Percentiles rank a stretch among this genome's conserved stretches.
Conservation (phyloP, 64 coral and sea anemone species). For the Montipora efflorescens region DNA sequence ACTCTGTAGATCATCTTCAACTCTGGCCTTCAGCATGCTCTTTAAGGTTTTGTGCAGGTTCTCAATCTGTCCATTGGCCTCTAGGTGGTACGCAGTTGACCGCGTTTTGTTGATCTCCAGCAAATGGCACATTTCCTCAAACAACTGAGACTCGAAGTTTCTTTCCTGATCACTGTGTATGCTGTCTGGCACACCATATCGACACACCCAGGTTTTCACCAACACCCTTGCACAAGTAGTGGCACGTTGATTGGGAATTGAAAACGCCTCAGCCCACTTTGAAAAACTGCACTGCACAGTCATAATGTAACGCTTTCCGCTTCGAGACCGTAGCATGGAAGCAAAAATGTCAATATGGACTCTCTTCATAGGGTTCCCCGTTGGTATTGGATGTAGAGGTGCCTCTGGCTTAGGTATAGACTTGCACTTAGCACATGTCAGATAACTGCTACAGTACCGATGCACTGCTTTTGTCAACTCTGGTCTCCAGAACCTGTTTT, state of each 20-base stretch:
- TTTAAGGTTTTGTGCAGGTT: constrained; percentile 58
- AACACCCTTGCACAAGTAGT: constrained; percentile 1
- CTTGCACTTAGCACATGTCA: constrained; percentile 65
- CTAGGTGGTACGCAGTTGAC: constrained; percentile 63
- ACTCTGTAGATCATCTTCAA: constrained; percentile 16
- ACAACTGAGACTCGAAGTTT: constrained; percentile 60
- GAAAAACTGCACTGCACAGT: not conserved
- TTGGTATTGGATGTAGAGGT: constrained; percentile 32
- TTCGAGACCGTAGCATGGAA: not conserved
- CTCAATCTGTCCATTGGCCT: constrained; percentile 70
- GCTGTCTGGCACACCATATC: constrained; percentile 66
- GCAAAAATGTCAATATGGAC: constrained; percentile 65
- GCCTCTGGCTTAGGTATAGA: constrained; percentile 19
- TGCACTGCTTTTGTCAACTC: constrained; percentile 24
- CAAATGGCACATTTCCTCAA: constrained; percentile 51
- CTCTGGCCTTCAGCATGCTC: constrained; percentile 52
- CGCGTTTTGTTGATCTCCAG: constrained; percentile 75
- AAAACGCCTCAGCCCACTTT: constrained; percentile 61
- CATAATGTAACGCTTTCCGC: constrained; percentile 56
- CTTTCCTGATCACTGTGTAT: constrained; percentile 64
- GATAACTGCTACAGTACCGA: constrained; percentile 39
- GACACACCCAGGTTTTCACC: constrained; percentile 59
- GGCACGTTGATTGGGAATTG: not conserved
- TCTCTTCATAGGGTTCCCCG: constrained; percentile 47
- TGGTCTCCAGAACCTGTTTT: no score